Percentiles rank a stretch among this genome's conserved stretches.
These are phyloP conservation scores for Heliconius eleuchia DNA, from an alignment of 1,140 invertebrate genomes.

Conservation along the genomic window DNA sequence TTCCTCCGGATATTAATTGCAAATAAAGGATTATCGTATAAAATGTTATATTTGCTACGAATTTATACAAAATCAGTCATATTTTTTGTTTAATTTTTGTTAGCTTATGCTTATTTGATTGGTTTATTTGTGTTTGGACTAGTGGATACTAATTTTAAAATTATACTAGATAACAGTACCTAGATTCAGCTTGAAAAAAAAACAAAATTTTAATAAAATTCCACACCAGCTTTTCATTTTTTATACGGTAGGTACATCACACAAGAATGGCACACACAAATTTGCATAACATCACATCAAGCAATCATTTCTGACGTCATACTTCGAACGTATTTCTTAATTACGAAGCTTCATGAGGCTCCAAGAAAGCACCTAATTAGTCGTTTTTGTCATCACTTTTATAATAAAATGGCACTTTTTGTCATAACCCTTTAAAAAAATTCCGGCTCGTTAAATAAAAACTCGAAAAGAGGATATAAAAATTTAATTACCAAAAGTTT, in stretches of 20 bases:
- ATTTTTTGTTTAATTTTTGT: background rate
- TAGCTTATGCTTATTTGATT: background rate
- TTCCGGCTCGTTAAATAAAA: conserved; percentile 53
- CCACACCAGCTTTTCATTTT: background rate
- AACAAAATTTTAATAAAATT: background rate
- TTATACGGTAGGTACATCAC: background rate
- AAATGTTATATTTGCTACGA: conserved; percentile 3
- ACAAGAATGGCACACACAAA: conserved; percentile 9
- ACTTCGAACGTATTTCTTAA: conserved; percentile 30
- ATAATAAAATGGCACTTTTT: conserved; percentile 43
- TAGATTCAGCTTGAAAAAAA: background rate
- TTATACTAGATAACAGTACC: background rate
- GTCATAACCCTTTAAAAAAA: conserved; percentile 54
- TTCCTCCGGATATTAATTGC: conserved; percentile 24
- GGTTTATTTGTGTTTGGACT: background rate
- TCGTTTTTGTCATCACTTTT: conserved; percentile 41
- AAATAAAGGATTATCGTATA: conserved; percentile 17
- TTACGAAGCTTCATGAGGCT: conserved; percentile 31
- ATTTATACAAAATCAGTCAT: conserved; percentile 3
- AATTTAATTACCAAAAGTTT: conserved; percentile 74
- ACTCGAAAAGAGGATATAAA: conserved; percentile 59
- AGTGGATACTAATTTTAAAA: too few species aligned
- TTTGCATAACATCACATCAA: conserved; percentile 18
- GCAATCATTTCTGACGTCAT: conserved; percentile 24
- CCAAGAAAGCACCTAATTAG: conserved; percentile 40